Evolutionary conservation across 2,113 vertebrate species (phyloP), one percentile per base, ranked within the genome.

Genomic region (Corythornis madagascariensis): DNA sequence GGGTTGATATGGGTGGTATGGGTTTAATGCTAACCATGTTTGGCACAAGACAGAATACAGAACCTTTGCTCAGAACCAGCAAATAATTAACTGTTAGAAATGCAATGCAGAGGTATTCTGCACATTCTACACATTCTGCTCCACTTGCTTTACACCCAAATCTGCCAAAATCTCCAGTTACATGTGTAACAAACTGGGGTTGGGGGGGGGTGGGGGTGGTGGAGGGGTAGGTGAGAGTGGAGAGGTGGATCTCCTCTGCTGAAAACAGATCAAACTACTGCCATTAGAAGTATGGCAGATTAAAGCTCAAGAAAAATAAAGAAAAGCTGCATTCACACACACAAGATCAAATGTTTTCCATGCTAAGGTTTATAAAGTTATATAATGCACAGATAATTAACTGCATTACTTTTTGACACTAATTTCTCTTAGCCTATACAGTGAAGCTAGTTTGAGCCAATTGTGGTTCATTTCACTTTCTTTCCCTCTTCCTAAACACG

Each of bases 401-500:
- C 24, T 47, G 18, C 70, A 29, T 86, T 78, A 21, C 42, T 79
- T 92, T 61, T 80, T 70, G 4, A 85, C 50, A 60, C 60, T 75
- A 20, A 50, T 73, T 92, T 81, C 74, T 80, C 57, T 73, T 40
- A 60, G 43, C 16, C 56, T 55, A 15, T 7, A 59, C 29, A 83
- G 13, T 29, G 48, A 74, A 92, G 50, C 9, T 22, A 1, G 16
- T 73, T 60, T 56, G 29, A 84, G 45, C 17, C 0, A 0, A 28
- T 71, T n/a, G 28, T 55, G 28, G 52, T 55, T 92, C 78, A 72
- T 93, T 96, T 96, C 87, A 91, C 64, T 92, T 94, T 88, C 92
- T 91, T 70, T 48, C 50, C 16, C 9, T 84, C 38, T 77, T 69
- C 40, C 43, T 71, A 47, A 48, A 56, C 25, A 61, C 53, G 31